Evolutionary conservation across 2,888 invertebrate genomes (phyloP), one percentile per base, ranked within the genome.

Genomic region (Cataglyphis rosenhaueri): DNA sequence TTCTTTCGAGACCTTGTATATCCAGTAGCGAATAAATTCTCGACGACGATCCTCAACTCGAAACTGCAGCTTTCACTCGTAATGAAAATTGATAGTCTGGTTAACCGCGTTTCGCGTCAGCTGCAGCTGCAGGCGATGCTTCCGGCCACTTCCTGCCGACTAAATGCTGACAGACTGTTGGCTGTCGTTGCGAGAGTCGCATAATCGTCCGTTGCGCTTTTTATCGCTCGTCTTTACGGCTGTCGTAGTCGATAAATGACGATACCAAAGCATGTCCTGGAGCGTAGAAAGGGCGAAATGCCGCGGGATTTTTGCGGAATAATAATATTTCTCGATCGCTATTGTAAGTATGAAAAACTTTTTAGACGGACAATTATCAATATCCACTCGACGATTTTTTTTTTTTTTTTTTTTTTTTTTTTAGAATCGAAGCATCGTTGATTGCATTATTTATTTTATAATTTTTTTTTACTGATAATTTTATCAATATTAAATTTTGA

Each of bases 21-120:
- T 70, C 44, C 78, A 70, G 29, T 59, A 35, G 41, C 68, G 59
- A 70, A 79, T 79, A 79, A 79, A 79, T 73, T 75, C 79, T 73
- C 74, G 85, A 83, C 82, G 82, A 21, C 18, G 66, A 57, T 57
- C 15, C 55, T 44, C 71, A 44, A 73, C 64, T 74, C 85, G 86
- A 64, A 64, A 79, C 70, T 48, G 84, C 76, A 81, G 81, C 84
- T 89, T 86, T 84, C 88, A 86, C 86, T 84, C 87, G 87, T 91
- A 91, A 90, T 91, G 90, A 89, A 91, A 89, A 91, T 90, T 91
- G 89, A 91, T 91, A 88, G 88, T 65, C 82, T 62, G 86, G 78
- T 68, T 86, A 90, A 88, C 87, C 85, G 89, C 86, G 86, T 90
- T 90, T 87, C 86, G 84, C 86, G 85, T 84, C 85, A 81, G 83